Percentiles rank a stretch among this genome's conserved stretches.
Conservation (phyloP, 2,888 invertebrate genomes). For the Chalcosyrphus nemorum region DNA sequence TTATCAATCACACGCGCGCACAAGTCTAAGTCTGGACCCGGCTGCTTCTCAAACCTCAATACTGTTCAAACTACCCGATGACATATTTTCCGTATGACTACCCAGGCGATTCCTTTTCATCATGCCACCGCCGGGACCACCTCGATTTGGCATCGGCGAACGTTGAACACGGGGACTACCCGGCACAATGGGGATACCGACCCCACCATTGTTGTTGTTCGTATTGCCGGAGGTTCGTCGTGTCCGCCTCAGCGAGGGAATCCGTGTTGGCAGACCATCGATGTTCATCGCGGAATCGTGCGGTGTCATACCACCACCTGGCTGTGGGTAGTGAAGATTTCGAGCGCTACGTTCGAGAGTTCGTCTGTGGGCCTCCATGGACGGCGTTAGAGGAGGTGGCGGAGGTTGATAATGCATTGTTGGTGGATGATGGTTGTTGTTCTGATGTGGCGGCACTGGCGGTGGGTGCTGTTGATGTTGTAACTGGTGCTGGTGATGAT, state of each 20-base stretch:
- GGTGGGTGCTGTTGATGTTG: constrained; percentile 76
- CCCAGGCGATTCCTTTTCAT: constrained; percentile 81
- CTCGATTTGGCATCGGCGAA: constrained; percentile 81
- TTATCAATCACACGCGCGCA: constrained; percentile 40
- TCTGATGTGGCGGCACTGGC: constrained; percentile 79
- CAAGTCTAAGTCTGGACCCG: background rate
- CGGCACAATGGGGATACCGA: constrained; percentile 79
- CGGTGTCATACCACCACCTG: constrained; percentile 55
- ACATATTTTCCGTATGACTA: constrained; percentile 82
- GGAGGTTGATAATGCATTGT: constrained; percentile 73
- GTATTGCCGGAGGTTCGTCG: constrained; percentile 78
- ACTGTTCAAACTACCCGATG: constrained; percentile 82
- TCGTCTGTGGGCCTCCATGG: constrained; percentile 78
- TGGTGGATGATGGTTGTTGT: constrained; percentile 74
- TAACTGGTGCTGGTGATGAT: constrained; percentile 72
- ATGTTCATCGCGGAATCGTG: constrained; percentile 75
- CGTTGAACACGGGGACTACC: constrained; percentile 81
- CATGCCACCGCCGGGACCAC: constrained; percentile 73
- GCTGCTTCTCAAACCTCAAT: constrained; percentile 79
- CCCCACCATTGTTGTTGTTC: constrained; percentile 77
- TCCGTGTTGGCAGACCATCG: constrained; percentile 78
- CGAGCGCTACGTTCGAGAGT: constrained; percentile 80
- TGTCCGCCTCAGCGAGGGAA: constrained; percentile 80
- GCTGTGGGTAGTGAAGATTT: constrained; percentile 76
- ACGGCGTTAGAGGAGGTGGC: constrained; percentile 76